phyloP scores from a whole-genome alignment of 2,797 vertebrate species.

The Loriculus beryllinus region DNA sequence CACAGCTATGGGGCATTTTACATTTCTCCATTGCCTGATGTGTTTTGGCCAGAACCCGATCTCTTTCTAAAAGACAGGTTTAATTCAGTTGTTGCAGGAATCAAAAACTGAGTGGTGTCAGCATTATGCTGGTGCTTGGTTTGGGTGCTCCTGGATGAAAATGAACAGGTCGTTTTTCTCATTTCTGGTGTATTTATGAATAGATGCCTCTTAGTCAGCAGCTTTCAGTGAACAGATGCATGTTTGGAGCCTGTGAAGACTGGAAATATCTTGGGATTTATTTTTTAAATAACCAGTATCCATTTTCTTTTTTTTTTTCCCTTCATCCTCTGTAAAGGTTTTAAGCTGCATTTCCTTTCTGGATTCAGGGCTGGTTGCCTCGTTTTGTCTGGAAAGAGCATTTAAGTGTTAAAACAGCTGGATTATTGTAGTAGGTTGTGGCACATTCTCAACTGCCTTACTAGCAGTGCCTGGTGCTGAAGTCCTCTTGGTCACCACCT shows the following conservation, averaged over 20 bases:
- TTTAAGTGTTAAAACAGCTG: neutral
- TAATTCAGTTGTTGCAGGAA: neutral
- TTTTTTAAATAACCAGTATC: neutral
- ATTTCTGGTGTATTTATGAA: neutral
- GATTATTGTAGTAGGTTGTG: neutral
- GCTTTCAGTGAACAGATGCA: neutral
- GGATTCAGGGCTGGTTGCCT: neutral
- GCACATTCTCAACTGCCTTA: neutral
- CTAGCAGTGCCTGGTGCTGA: neutral
- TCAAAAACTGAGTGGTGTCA: neutral
- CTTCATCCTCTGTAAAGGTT: neutral
- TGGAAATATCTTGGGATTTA: neutral
- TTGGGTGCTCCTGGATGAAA: neutral
- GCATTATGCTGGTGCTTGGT: neutral
- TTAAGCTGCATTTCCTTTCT: neutral
- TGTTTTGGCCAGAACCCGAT: neutral
- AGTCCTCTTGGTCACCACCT: neutral
- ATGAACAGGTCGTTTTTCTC: rapidly evolving
- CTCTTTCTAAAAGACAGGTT: neutral
- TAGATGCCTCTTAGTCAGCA: neutral
- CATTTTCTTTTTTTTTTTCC: neutral
- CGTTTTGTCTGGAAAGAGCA: neutral
- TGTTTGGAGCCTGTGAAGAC: neutral
- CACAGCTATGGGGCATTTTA: neutral
- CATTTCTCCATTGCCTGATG: neutral